These are phyloP conservation scores for Scaptodrosophila lebanonensis DNA, from an alignment of 1,140 invertebrate genomes.

Conservation along the genomic window DNA sequence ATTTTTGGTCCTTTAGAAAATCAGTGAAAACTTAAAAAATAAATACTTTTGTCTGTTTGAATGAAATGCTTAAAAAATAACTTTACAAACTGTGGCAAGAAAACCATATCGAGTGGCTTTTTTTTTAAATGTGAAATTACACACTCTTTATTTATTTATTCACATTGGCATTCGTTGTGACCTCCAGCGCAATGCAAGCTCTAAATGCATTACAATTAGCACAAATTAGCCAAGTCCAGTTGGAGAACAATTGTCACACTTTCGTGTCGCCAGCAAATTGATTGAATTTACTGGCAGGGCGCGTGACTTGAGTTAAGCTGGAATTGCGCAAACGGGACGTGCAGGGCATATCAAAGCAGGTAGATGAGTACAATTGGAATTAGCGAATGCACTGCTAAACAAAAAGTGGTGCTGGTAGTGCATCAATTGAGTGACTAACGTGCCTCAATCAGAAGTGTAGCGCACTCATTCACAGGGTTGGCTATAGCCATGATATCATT, in stretches of 20 bases:
- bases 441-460: too few relatives aligned
- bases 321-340: conserved; percentile 18
- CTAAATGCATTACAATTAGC: conserved; percentile 67
- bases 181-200: conserved; percentile 20
- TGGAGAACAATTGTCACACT: conserved; percentile 47
- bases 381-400: conserved; percentile 20
- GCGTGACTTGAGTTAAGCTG: conserved; percentile 47
- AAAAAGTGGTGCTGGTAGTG: too few relatives aligned
- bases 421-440: neutral
- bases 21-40: too few relatives aligned
- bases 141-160: too few relatives aligned
- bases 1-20: too few relatives aligned
- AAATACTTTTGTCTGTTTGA: too few relatives aligned
- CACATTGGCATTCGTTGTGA: conserved; percentile 28
- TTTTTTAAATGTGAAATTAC: too few relatives aligned
- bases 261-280: conserved; percentile 48
- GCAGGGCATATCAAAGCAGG: conserved; percentile 42
- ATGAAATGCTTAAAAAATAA: too few relatives aligned
- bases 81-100: too few relatives aligned
- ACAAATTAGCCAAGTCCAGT: conserved; percentile 58
- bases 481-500: too few relatives aligned
- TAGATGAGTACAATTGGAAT: conserved; percentile 17
- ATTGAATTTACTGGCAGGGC: conserved; percentile 61
- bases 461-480: too few relatives aligned
- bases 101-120: too few relatives aligned